Conservation (phyloP, 2,797 vertebrate genomes). For the Caiman crocodilus region DNA sequence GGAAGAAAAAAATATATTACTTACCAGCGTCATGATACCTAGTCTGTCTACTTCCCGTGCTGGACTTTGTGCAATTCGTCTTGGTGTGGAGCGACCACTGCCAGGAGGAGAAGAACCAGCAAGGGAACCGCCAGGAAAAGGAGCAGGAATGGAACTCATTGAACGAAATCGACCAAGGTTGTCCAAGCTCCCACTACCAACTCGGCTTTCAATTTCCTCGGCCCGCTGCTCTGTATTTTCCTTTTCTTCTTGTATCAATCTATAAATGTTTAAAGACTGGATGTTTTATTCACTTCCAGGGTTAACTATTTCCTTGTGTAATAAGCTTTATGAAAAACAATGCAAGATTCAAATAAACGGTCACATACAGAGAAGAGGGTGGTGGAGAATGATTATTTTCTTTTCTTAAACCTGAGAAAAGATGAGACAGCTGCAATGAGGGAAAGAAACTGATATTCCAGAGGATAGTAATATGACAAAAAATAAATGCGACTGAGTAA, state of each 20-base stretch:
- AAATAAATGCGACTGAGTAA: background rate
- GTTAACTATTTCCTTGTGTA: rapidly evolving
- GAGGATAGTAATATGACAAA: background rate
- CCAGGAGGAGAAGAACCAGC: conserved; percentile 91
- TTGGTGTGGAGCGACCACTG: conserved; percentile 93
- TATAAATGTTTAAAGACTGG: conserved; percentile 51
- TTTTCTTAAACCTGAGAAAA: background rate
- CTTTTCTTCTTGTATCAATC: conserved; percentile 98
- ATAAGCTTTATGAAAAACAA: rapidly evolving
- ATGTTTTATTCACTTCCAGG: background rate
- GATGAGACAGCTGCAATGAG: background rate
- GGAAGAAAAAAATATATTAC: background rate
- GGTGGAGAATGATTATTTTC: too few relatives aligned
- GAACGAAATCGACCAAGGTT: conserved; percentile 89
- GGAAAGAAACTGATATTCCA: background rate
- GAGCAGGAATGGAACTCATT: conserved; percentile 87
- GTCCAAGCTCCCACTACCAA: conserved; percentile 89
- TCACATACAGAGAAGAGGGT: rapidly evolving
- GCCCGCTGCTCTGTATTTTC: conserved; percentile 93
- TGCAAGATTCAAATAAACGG: background rate
- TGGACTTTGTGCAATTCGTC: conserved; percentile 90
- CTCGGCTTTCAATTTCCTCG: conserved; percentile 94
- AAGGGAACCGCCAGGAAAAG: conserved; percentile 80
- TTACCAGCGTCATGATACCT: conserved; percentile 96
- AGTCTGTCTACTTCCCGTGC: conserved; percentile 94